Base-by-base conservation (phyloP, 1,140 invertebrate species). In the Drosophila bifasciata region DNA sequence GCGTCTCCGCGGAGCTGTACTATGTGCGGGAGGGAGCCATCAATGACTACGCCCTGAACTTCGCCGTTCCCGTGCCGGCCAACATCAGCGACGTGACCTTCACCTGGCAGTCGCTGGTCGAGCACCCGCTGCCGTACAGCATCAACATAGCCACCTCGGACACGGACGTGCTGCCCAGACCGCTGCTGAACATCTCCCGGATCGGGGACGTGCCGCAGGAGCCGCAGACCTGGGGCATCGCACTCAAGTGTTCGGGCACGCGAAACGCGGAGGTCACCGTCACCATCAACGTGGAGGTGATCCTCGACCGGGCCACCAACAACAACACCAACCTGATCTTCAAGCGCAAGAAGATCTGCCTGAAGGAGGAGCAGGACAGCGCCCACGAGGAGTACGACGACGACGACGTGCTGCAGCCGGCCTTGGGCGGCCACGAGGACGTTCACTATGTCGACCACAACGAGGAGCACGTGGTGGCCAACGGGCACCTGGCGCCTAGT, bases 21-120 rank as follows among this genome's bases (percentile, higher is more conserved):
- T 98, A 98, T 92, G 96, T 98, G 40, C 93, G 96, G 21, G 96
- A 97, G 77, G 97, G 97, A 3, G 94, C 96, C 77, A 94, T 97
- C 88, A 98, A 92, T 93, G 95, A 88, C 67, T 97, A 98, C 84
- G 97, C 97, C 1, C 92, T 98, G 61, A 95, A 96, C 84, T 98
- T 97, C 91, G 94, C 95, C 43, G 94, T 98, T 9, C 95, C 96
- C 0, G 95, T 98, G 59, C 95, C 95, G 9, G 95, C 96, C 1
- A 95, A 96, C 75, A 94, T 97, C 64, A 94, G 95, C 66, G 95
- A 96, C 75, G 94, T 98, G 19, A 95, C 96, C 85, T 98, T 98
- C 91, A 97, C 96, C 9, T 97, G 96, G 96, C 95, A 97, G 90
- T 96, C 95, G 84, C 93, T 97, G 59, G 94, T 94, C 45, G 94